Conservation (phyloP, 2,888 invertebrate genomes). For the Dascillus cervinus region DNA sequence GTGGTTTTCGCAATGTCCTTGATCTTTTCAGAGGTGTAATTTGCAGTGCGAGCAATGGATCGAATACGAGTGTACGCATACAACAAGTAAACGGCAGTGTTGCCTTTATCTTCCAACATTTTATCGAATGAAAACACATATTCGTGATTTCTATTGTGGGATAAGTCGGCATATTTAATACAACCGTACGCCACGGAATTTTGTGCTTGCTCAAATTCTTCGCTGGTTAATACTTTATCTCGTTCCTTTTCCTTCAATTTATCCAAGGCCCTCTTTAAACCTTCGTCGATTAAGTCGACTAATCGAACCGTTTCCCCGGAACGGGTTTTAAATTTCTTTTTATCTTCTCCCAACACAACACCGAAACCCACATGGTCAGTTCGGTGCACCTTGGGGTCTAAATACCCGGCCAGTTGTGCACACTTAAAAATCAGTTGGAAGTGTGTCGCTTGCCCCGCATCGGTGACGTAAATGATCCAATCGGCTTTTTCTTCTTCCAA, state of each 20-base stretch:
- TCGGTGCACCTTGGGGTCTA: constrained; percentile 52
- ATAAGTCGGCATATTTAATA: constrained; percentile 96
- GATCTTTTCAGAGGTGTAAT: constrained; percentile 56
- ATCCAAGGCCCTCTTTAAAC: constrained; percentile 68
- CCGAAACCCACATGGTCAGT: constrained; percentile 94
- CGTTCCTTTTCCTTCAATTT: constrained; percentile 83
- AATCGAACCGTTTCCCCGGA: constrained; percentile 89
- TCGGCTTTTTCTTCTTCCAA: constrained; percentile 77
- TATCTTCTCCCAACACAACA: constrained; percentile 95
- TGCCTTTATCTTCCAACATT: constrained; percentile 98
- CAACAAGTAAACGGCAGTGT: constrained; percentile 95
- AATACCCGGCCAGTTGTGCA: constrained; percentile 68
- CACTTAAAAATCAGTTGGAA: constrained; percentile 72
- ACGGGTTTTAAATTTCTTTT: constrained; percentile 97
- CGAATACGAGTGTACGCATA: constrained; percentile 93
- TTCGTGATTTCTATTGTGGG: constrained; percentile 86
- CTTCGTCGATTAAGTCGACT: constrained; percentile 85
- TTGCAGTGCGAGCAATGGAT: constrained; percentile 77
- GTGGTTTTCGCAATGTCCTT: constrained; percentile 52
- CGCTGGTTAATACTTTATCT: constrained; percentile 69
- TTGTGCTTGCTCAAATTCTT: constrained; percentile 76
- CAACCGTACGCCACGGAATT: constrained; percentile 96
- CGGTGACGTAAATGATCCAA: constrained; percentile 89
- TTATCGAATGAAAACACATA: constrained; percentile 98
- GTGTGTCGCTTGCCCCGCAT: constrained; percentile 80